phyloP scores from a whole-genome alignment of 92 coral and sea anemone species.

The Bergia puertoricense region DNA sequence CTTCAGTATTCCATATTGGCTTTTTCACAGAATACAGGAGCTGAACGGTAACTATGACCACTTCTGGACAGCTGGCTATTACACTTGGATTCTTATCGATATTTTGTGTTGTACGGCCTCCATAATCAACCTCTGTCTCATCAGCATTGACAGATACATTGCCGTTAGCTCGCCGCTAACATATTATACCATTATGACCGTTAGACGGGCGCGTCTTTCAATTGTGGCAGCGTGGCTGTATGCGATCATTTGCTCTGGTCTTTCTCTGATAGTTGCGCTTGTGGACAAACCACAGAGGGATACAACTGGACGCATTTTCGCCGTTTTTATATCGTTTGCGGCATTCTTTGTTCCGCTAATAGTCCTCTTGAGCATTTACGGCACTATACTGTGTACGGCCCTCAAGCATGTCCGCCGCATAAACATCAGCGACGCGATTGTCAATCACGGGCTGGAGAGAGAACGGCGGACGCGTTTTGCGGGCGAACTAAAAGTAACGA shows the following conservation, averaged over 20 bases:
- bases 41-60: slow-evolving; percentile 18
- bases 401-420: slow-evolving; percentile 60
- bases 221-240: slow-evolving; percentile 74
- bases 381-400: slow-evolving; percentile 63
- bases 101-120: slow-evolving; percentile 84
- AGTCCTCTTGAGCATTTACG: slow-evolving; percentile 62
- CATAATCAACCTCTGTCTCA: slow-evolving; percentile 73
- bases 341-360: slow-evolving; percentile 69
- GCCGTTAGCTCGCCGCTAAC: slow-evolving; percentile 79
- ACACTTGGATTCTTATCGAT: slow-evolving; percentile 78
- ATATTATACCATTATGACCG: slow-evolving; percentile 69
- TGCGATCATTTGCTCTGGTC: slow-evolving; percentile 67
- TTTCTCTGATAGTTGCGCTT: slow-evolving; percentile 62
- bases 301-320: slow-evolving; percentile 65
- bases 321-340: slow-evolving; percentile 65
- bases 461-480: slow-evolving; percentile 59
- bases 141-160: slow-evolving; percentile 71
- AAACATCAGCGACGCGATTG: slow-evolving; percentile 42
- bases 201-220: slow-evolving; percentile 59
- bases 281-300: slow-evolving; percentile 46
- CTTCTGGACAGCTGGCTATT: slow-evolving; percentile 46
- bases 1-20: slow-evolving; percentile 76
- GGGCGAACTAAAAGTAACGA: slow-evolving; percentile 73
- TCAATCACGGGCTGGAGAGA: slow-evolving; percentile 58
- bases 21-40: slow-evolving; percentile 42